phyloP scores from a whole-genome alignment of 1,140 invertebrate species.

The Scaptomyza montana region DNA sequence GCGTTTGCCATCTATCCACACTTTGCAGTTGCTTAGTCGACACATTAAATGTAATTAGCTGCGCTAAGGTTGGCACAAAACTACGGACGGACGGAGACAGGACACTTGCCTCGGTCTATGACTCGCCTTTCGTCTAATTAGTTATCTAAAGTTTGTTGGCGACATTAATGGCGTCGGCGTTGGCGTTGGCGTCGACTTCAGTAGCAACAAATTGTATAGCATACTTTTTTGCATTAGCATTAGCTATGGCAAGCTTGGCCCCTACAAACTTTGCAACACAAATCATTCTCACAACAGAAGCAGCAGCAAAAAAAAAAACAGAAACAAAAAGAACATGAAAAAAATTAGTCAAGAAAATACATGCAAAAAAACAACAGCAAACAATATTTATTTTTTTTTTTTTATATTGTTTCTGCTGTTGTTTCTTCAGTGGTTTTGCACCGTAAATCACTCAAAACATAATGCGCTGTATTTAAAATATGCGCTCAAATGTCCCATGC shows the following conservation, averaged over 20 bases:
- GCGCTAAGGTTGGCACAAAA: conserved; percentile 77
- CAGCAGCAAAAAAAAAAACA: conserved; percentile 39
- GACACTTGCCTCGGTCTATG: conserved; percentile 12
- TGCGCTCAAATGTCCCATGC: conserved; percentile 61
- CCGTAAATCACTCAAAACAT: conserved; percentile 78
- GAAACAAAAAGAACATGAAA: conserved; percentile 17
- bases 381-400: conserved; percentile 25
- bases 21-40: conserved; percentile 75
- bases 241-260: conserved; percentile 28
- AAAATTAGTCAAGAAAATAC: conserved; percentile 15
- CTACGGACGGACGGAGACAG: conserved; percentile 43
- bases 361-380: conserved; percentile 20
- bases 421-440: conserved; percentile 24
- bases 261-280: conserved; percentile 44
- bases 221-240: conserved; percentile 70
- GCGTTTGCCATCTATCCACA: conserved; percentile 52
- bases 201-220: conserved; percentile 60
- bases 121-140: conserved; percentile 66
- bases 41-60: conserved; percentile 82
- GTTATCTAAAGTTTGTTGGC: conserved; percentile 80
- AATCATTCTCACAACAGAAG: conserved; percentile 59
- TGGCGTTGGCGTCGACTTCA: neutral
- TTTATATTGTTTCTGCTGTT: conserved; percentile 24
- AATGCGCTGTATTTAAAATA: conserved; percentile 76
- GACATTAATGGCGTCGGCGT: conserved; percentile 64